These are phyloP conservation scores for Polypterus bichir DNA, from an alignment of 2,113 vertebrate genomes.

Conservation along the genomic window DNA sequence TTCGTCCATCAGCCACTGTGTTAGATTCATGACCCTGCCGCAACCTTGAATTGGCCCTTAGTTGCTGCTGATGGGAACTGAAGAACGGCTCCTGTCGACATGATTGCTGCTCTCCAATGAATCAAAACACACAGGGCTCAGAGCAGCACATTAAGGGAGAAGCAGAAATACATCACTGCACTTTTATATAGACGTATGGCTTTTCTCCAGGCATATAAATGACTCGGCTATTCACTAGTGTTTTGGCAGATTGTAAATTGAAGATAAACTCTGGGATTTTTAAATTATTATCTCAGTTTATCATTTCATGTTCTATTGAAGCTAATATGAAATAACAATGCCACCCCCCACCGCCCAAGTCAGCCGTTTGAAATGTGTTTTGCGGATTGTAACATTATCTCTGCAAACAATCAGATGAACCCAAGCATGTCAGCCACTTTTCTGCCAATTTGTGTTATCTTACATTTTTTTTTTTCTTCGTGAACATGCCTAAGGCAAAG, in stretches of 20 bases:
- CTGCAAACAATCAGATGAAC: background rate
- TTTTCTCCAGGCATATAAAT: constrained; percentile 66
- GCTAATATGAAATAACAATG: background rate
- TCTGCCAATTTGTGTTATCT: constrained; percentile 1
- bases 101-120: constrained; percentile 72
- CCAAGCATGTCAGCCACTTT: background rate
- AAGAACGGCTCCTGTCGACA: constrained; percentile 71
- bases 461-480: background rate
- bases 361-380: background rate
- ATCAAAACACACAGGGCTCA: constrained; percentile 65
- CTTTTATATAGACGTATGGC: constrained; percentile 76
- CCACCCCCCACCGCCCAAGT: too few species aligned
- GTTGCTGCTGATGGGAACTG: constrained; percentile 70
- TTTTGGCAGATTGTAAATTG: constrained; percentile 59
- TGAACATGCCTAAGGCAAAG: background rate
- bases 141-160: constrained; percentile 69
- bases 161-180: constrained; percentile 70
- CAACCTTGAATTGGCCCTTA: constrained; percentile 80
- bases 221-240: constrained; percentile 57
- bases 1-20: constrained; percentile 64
- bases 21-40: constrained; percentile 71
- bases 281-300: constrained; percentile 47
- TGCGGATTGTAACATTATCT: background rate
- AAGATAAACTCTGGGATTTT: constrained; percentile 62
- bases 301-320: background rate